Evolutionary conservation across 2,888 invertebrate species (phyloP).

Genomic region (Coelopa pilipes): DNA sequence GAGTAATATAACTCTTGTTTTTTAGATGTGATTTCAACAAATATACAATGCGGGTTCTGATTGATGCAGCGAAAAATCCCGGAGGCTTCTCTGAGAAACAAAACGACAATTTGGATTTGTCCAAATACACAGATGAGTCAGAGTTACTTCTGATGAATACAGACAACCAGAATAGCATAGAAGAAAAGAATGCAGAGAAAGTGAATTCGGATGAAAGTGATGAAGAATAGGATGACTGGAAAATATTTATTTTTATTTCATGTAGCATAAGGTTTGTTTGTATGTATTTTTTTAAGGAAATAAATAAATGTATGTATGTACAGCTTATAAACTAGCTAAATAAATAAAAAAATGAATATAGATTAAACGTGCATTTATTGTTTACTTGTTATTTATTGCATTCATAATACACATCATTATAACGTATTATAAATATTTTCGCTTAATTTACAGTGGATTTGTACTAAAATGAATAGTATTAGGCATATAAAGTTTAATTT

Average conservation of each 20-base stretch:
- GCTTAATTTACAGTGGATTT: constrained; percentile 5
- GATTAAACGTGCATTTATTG: too few relatives aligned
- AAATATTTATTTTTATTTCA: constrained; percentile 1
- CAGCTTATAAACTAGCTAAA: too few relatives aligned
- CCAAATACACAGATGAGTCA: constrained; percentile 19
- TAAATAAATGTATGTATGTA: too few relatives aligned
- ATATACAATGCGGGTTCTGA: constrained; percentile 80
- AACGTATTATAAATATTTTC: neutral
- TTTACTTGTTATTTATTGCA: too few relatives aligned
- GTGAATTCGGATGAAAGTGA: constrained; percentile 48
- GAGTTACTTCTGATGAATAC: constrained; percentile 21
- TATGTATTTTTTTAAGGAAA: neutral
- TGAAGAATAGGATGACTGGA: constrained; percentile 33
- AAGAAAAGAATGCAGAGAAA: constrained; percentile 8
- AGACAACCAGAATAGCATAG: neutral
- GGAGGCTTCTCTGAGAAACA: neutral
- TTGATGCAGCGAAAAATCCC: constrained; percentile 66
- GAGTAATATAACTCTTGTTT: constrained; percentile 48
- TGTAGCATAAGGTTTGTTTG: neutral
- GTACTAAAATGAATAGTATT: neutral
- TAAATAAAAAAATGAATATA: too few relatives aligned
- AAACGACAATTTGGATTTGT: constrained; percentile 11
- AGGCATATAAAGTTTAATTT: neutral
- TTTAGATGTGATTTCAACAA: constrained; percentile 90
- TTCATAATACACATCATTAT: too few relatives aligned